These are phyloP conservation scores for Laspeyria flexula DNA, from an alignment of 2,888 invertebrate species.

Conservation along the genomic window DNA sequence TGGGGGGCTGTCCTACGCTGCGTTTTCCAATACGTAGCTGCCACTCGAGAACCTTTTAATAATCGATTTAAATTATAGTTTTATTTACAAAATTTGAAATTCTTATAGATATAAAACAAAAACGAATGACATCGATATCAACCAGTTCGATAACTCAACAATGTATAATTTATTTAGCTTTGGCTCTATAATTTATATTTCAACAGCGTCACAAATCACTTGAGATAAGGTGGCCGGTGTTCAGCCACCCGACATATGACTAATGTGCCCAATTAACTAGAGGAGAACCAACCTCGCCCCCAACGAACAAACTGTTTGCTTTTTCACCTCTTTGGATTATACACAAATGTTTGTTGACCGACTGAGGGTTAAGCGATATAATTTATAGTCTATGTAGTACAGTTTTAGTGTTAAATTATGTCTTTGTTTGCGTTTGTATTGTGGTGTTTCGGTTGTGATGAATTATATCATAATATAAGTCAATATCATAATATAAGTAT, in stretches of 20 bases:
- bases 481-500: background rate
- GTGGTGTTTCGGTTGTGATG: background rate
- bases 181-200: constrained; percentile 69
- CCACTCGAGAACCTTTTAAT: too few relatives aligned
- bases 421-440: background rate
- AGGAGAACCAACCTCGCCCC: constrained; percentile 51
- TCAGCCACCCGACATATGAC: constrained; percentile 68
- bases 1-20: too few relatives aligned
- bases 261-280: constrained; percentile 79
- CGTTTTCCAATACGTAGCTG: too few relatives aligned
- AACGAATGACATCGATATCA: constrained; percentile 2
- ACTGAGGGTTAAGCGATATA: constrained; percentile 7
- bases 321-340: constrained; percentile 67
- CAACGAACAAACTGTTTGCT: constrained; percentile 61
- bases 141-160: constrained; percentile 10
- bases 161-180: constrained; percentile 54
- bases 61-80: too few relatives aligned
- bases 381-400: background rate
- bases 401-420: background rate
- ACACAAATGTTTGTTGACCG: constrained; percentile 54
- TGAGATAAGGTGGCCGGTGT: constrained; percentile 67
- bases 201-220: constrained; percentile 75
- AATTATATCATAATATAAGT: background rate
- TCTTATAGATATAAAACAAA: too few relatives aligned
- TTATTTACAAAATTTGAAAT: too few relatives aligned